Percentiles rank a stretch among this genome's conserved stretches.
phyloP scores from a whole-genome alignment of 2,888 invertebrate species.

The Orthonychiurus folsomi region DNA sequence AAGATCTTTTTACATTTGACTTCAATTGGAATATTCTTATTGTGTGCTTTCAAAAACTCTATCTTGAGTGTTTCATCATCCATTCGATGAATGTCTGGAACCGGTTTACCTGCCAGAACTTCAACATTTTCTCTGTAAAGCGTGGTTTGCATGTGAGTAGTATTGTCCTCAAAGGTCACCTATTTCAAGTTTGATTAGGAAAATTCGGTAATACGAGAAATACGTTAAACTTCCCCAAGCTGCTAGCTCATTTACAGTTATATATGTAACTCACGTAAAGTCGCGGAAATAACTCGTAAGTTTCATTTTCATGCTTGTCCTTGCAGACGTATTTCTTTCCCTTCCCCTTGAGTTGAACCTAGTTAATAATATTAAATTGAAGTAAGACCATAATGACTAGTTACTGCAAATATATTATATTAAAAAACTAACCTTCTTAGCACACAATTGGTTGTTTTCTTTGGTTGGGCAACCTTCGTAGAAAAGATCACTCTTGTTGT shows the following conservation, averaged over 20 bases:
- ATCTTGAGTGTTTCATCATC: slow-evolving; percentile 29
- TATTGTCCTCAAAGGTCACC: slow-evolving; percentile 32
- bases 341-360: slow-evolving; percentile 30
- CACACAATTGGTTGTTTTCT: slow-evolving; percentile 29
- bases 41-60: slow-evolving; percentile 24
- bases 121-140: slow-evolving; percentile 33
- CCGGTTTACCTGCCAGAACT: slow-evolving; percentile 28
- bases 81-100: slow-evolving; percentile 28
- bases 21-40: slow-evolving; percentile 27
- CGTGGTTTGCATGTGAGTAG: slow-evolving; percentile 30
- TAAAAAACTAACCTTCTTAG: slow-evolving; percentile 27
- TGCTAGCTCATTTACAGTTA: too few species aligned
- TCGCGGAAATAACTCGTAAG: slow-evolving; percentile 32
- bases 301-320: slow-evolving; percentile 33
- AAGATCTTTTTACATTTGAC: slow-evolving; percentile 31
- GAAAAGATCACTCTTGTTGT: slow-evolving; percentile 35
- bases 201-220: too few species aligned
- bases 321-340: slow-evolving; percentile 36
- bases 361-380: not conserved
- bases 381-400: not conserved
- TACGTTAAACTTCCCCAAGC: too few species aligned
- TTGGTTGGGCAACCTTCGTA: slow-evolving; percentile 33
- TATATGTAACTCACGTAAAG: slow-evolving; percentile 21
- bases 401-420: not conserved
- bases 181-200: slow-evolving; percentile 12